These are phyloP conservation scores for Oenanthe melanoleuca DNA, from an alignment of 2,113 vertebrate genomes.

Conservation along the genomic window DNA sequence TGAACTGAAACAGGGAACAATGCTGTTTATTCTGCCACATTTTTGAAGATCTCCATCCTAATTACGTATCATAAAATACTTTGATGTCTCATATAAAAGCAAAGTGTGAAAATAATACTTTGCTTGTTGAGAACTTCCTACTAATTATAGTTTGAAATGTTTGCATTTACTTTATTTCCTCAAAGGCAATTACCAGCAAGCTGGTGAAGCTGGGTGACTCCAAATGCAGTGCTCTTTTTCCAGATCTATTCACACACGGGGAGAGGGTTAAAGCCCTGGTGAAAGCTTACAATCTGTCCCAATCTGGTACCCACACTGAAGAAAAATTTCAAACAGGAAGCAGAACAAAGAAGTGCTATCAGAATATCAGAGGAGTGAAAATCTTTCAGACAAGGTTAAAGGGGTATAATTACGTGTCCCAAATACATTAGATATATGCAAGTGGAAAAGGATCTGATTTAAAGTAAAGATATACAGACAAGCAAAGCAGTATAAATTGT, in stretches of 20 bases:
- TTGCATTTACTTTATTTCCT: not conserved
- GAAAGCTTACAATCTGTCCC: not conserved
- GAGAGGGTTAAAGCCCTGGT: not conserved
- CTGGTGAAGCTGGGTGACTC: not conserved
- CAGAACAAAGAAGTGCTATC: not conserved
- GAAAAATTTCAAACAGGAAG: not conserved
- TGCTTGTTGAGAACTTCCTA: not conserved
- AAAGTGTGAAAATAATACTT: slow-evolving; percentile 15
- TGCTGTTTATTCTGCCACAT: not conserved
- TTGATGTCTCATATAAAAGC: not conserved
- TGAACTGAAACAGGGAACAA: not conserved
- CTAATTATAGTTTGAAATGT: not conserved
- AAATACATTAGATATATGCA: not conserved
- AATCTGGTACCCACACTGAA: not conserved
- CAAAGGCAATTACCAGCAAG: not conserved
- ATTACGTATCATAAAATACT: not conserved
- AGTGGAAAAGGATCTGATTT: not conserved
- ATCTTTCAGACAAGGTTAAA: not conserved
- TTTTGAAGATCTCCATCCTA: not conserved
- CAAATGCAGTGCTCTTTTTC: not conserved
- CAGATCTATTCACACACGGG: not conserved
- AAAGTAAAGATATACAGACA: not conserved
- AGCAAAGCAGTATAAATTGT: not conserved
- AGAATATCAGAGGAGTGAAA: not conserved
- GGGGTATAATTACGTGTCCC: not conserved